Evolutionary conservation across 2,888 invertebrate species (phyloP), one percentile per base, ranked within the genome.

Genomic region (Eurois occulta): DNA sequence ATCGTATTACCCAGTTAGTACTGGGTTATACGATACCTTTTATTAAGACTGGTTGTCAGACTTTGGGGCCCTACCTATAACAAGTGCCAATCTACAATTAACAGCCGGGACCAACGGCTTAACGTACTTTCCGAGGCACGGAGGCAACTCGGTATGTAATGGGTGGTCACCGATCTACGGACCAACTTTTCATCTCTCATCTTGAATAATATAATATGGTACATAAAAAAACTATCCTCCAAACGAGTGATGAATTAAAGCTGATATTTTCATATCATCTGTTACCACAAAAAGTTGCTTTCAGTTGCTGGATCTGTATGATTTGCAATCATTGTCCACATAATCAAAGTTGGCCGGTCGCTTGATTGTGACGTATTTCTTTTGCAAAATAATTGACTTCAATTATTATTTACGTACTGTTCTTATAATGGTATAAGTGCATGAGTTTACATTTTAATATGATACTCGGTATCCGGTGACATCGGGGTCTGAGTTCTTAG

Each of bases 301-400:
- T 1, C 38, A 58, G 72, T 71, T 71, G 55, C 55, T n/a, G 35
- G 2, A 13, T 24, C 48, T 21, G 28, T 52, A 32, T 0, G 21
- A 16, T n/a, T 24, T 2, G 11, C 6, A 62, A 64, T 28, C 0
- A 11, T 21, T 35, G n/a, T 38, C 64, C 38, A 55, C n/a, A 48
- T 78, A 55, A 35, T 41, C 10, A 52, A n/a, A 55, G 10, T 65
- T 32, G 21, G 21, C 10, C 18, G 48, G 28, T 35, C 35, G 35
- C 24, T 64, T 52, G 16, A 35, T 35, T 21, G n/a, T 70, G 38
- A 38, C 64, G 71, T 71, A 16, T 78, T 48, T 28, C 18, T 41
- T 78, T 80, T 35, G 65, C 32, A 58, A 77, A 70, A 55, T 79
- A 55, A 79, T 78, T 38, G 21, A 8, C 38, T n/a, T n/a, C 28